Evolutionary conservation across 2,113 vertebrate species (phyloP), one percentile per base, ranked within the genome.

Genomic region (Trogon melanurus): DNA sequence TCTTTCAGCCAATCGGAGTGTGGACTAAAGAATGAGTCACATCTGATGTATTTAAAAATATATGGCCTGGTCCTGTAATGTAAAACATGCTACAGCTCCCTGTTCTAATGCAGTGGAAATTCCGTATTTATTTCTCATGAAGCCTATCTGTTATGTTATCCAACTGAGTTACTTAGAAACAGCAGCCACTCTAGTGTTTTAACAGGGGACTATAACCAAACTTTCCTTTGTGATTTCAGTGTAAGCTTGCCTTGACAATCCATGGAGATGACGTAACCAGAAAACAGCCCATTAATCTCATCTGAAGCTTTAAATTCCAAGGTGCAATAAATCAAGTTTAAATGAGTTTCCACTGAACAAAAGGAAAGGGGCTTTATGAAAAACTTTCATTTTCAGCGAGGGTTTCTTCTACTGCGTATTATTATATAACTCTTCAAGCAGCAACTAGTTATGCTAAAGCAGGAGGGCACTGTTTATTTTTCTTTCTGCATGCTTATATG

Each of bases 271-370:
- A 98, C 69, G 93, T 97, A 96, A 98, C 91, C 80, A 85, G 48
- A 85, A 97, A 97, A 84, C 89, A 97, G 96, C 56, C 94, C 87
- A 96, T 97, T 96, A 96, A 98, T 97, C 93, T 96, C 80, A 94
- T 89, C 87, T 17, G 5, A 84, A 96, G 62, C 83, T 86, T 95
- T 93, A 79, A 72, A 97, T 97, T 97, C 92, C 91, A 70, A 93
- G 57, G 91, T 58, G 85, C 61, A 89, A 94, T 93, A 96, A 97
- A 97, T 98, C 96, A 97, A 65, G 89, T 82, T 95, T 88, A 93
- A 96, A 96, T 94, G 88, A 93, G 57, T 94, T 97, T 97, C 84
- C 92, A 94, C 45, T 34, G 85, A 88, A 93, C 62, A 93, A 97
- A 97, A 72, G 79, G 56, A 88, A 72, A 93, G 48, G 78, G 74